Evolutionary conservation across 2,888 invertebrate genomes (phyloP).

Genomic region (Chrysina gloriosa): DNA sequence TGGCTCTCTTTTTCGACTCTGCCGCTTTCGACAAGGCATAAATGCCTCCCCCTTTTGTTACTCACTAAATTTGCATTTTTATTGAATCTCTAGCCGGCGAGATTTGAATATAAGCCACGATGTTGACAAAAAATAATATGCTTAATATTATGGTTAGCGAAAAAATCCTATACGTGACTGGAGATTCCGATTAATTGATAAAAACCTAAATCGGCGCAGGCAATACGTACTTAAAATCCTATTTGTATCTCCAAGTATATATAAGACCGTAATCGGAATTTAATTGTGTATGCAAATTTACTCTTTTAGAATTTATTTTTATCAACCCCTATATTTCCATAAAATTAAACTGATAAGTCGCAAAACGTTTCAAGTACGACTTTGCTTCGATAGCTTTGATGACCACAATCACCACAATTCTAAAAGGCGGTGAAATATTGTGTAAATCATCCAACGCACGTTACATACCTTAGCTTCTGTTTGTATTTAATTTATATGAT

Average conservation of each 20-base stretch:
- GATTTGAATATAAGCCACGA: conserved; percentile 66
- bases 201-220: conserved; percentile 23
- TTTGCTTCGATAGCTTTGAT: too few species aligned
- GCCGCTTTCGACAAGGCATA: conserved; percentile 64
- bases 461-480: too few species aligned
- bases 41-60: conserved; percentile 67
- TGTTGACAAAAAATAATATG: conserved; percentile 74
- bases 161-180: conserved; percentile 46
- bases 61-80: conserved; percentile 72
- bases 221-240: neutral
- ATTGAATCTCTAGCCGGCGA: conserved; percentile 65
- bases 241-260: too few species aligned
- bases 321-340: too few species aligned
- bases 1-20: conserved; percentile 51
- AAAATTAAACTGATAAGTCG: too few species aligned
- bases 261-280: neutral
- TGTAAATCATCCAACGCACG: too few species aligned
- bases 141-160: conserved; percentile 69
- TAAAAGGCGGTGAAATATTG: too few species aligned
- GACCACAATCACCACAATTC: too few species aligned
- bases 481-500: too few species aligned
- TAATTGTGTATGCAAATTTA: neutral
- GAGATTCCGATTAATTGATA: conserved; percentile 45
- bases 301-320: too few species aligned
- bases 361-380: too few species aligned